Conservation (phyloP, 2,888 invertebrate species). For the Bibio marci region DNA sequence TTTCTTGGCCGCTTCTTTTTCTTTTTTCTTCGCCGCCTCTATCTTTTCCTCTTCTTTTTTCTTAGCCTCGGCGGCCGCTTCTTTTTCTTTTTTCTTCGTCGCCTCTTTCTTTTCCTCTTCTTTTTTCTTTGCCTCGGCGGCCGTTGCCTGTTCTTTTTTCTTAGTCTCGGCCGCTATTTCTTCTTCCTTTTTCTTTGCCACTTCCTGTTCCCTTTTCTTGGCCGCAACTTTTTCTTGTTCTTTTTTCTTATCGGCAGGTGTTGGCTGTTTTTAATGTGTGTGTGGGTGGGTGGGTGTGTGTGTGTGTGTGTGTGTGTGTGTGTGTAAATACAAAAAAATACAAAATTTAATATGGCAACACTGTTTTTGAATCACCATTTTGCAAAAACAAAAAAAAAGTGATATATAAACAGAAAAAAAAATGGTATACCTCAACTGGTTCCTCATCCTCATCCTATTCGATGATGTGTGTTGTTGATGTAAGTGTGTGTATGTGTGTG, state of each 20-base stretch:
- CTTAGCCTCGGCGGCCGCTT: conserved; percentile 18
- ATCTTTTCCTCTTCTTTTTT: conserved; percentile 11
- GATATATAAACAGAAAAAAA: too few species aligned
- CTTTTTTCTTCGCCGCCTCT: conserved; percentile 3
- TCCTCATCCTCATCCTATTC: too few species aligned
- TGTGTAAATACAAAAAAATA: neutral
- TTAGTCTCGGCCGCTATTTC: conserved; percentile 6
- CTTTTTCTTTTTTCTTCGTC: too few species aligned
- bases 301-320: neutral
- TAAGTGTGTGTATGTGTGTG: conserved; percentile 1
- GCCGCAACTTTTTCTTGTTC: conserved; percentile 2
- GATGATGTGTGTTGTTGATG: neutral
- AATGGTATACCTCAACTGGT: too few species aligned
- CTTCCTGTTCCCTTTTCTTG: conserved; percentile 18
- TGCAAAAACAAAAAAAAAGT: too few species aligned
- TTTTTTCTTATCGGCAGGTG: conserved; percentile 9
- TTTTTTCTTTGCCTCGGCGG: conserved; percentile 17
- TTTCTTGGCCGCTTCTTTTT: conserved; percentile 7
- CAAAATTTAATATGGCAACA: too few species aligned
- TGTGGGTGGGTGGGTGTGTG: too few species aligned
- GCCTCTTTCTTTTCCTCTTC: conserved; percentile 22
- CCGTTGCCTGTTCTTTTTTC: conserved; percentile 10
- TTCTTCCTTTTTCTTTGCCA: conserved; percentile 28
- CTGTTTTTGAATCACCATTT: too few species aligned
- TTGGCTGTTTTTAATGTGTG: conserved; percentile 1